A percentile compares a stretch with the other conserved stretches of the same genome.
phyloP scores from a whole-genome alignment of 2,797 vertebrate species.

The Monodelphis domestica region DNA sequence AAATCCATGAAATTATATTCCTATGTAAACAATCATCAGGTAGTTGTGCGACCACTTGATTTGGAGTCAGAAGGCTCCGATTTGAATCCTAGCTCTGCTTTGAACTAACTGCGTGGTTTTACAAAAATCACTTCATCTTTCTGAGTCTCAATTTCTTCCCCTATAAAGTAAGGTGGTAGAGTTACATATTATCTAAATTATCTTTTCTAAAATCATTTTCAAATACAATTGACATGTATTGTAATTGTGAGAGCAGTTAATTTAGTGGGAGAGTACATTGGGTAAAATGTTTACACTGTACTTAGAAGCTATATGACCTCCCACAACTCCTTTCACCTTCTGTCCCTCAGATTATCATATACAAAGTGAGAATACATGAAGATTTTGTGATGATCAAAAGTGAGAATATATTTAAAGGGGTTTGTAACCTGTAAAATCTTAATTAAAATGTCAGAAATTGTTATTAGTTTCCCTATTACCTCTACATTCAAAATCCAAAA shows the following conservation, averaged over 20 bases:
- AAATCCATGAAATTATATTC: neutral
- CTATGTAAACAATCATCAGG: neutral
- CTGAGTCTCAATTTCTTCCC: neutral
- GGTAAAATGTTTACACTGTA: neutral
- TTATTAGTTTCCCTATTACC: neutral
- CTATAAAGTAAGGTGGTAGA: neutral
- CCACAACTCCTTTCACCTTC: neutral
- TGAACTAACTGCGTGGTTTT: neutral
- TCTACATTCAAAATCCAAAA: neutral
- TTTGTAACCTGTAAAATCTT: neutral
- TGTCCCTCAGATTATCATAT: neutral
- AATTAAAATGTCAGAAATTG: neutral
- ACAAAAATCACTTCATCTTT: neutral
- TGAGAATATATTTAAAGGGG: neutral
- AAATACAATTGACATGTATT: neutral
- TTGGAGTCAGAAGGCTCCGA: neutral
- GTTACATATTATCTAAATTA: neutral
- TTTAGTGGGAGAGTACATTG: neutral
- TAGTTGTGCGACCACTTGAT: neutral
- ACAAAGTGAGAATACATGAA: neutral
- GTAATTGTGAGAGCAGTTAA: neutral
- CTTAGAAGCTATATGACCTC: neutral
- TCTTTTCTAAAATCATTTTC: neutral
- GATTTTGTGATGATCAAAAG: neutral
- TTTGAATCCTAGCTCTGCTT: neutral